Base-by-base conservation (phyloP, 2,888 invertebrate genomes). In the Cheilosia vulpina region DNA sequence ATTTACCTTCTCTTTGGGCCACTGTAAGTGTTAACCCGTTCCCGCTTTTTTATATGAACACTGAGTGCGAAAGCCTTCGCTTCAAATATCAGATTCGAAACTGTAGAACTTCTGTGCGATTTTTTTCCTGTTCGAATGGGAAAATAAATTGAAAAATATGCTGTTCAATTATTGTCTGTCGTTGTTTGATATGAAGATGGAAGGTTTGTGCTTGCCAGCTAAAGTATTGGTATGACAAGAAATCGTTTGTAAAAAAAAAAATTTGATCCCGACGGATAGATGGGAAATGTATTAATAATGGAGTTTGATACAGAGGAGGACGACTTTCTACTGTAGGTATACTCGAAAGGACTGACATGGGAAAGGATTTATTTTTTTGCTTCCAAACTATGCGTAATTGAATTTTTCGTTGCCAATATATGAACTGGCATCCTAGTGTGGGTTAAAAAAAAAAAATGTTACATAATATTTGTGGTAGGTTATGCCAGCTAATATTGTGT, bases 91-190 rank as follows among this genome's bases (percentile, higher is more conserved):
- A 62, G 57, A 66, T 75, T 65, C 47, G 50, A 57, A 17, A 17
- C 55, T 58, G 65, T 50, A 68, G 34, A 60, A 50, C 45, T 68
- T 60, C 21, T 24, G n/a, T 17, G 58, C 27, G 34, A 50, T 9
- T 58, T 55, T n/a, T 45, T 55, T 11, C 21, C 50, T 21, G 1
- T 41, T 52, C 43, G 31, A 52, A 76, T 60, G 43, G 76, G 21
- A 76, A 76, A 76, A 68, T 76, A 76, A 52, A 76, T 76, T 76
- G 76, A 60, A 76, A 76, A 66, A 76, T 66, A 76, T 76, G 31
- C 60, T 58, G 31, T 58, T 68, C 66, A 60, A 68, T 68, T 66
- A 66, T 52, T 11, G 66, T 3, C 50, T 60, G 65, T 31, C 50
- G 50, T 41, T 58, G 43, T 58, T 76, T 66, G 52, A 76, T 50